These are phyloP conservation scores for Microctonus aethiopoides DNA, from an alignment of 2,888 invertebrate species.

Conservation along the genomic window DNA sequence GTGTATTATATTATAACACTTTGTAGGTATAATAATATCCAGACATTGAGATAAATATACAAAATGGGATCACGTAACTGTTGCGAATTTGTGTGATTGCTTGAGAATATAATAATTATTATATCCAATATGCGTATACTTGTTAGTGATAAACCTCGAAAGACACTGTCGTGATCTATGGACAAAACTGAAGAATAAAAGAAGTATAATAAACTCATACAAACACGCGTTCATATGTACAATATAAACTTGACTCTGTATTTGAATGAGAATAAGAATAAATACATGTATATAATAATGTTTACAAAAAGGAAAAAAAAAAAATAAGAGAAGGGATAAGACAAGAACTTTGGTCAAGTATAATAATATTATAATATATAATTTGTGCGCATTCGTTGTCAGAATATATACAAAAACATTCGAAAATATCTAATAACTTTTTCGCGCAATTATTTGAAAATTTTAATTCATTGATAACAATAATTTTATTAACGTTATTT, in stretches of 20 bases:
- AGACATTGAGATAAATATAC: neutral
- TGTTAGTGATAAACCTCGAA: neutral
- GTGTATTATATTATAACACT: too few species aligned
- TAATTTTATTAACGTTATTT: neutral
- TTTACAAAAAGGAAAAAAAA: neutral
- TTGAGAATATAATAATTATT: neutral
- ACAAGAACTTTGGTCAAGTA: constrained; percentile 7
- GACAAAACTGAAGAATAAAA: constrained; percentile 22
- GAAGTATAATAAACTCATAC: constrained; percentile 8
- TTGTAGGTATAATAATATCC: too few species aligned
- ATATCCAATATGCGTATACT: neutral
- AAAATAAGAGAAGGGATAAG: neutral
- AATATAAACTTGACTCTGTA: neutral
- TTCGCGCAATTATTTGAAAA: neutral
- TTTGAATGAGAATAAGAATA: neutral
- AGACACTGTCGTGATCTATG: neutral
- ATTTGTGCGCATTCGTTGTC: neutral
- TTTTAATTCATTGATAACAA: neutral
- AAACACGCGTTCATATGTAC: neutral
- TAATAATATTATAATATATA: constrained; percentile 3
- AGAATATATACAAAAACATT: neutral
- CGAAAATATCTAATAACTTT: neutral
- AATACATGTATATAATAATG: neutral
- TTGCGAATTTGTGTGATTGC: neutral
- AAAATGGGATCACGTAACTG: neutral